Evolutionary conservation across 1,140 invertebrate species (phyloP), one percentile per base, ranked within the genome.

Genomic region (Cydia strobilella): DNA sequence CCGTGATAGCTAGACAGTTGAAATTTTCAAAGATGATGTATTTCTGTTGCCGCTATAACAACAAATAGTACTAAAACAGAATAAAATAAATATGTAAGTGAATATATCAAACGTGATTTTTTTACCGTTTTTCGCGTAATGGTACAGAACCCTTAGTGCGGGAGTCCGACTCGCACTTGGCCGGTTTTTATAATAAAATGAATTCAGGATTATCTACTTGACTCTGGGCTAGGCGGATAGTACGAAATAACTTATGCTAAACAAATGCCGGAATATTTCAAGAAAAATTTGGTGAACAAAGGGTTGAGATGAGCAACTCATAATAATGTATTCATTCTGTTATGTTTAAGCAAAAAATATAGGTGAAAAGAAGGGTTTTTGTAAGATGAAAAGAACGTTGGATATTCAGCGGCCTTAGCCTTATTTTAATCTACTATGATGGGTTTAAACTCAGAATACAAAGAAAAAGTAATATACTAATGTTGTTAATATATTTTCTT

Each of bases 151-250:
- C n/a, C n/a, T n/a, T n/a, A n/a, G n/a, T n/a, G n/a, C n/a, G n/a
- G n/a, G n/a, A n/a, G n/a, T n/a, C n/a, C n/a, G n/a, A n/a, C n/a
- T n/a, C n/a, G n/a, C n/a, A n/a, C n/a, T n/a, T n/a, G n/a, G n/a
- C n/a, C n/a, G 0, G 54, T 59, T n/a, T 31, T 1, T 31, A 15
- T 66, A 66, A 69, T 69, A 69, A 69, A 69, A 35, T 39, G n/a
- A 9, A 69, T 69, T 39, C 65, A 39, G 31, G 35, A 69, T 69
- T 69, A 69, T 69, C 42, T 69, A 42, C 31, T 69, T 7, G 15
- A 27, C 42, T 42, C 10, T 13, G 42, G 27, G 18, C 20, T 23
- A 59, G 18, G 20, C 54, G 54, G 18, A 59, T 59, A 23, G 54
- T 23, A 59, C 54, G 10, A 59, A 59, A 59, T 59, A 59, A 23